Percentiles rank a stretch among this genome's conserved stretches.
Evolutionary conservation across 2,888 invertebrate genomes (phyloP).

Genomic region (Dynastes hyllus): DNA sequence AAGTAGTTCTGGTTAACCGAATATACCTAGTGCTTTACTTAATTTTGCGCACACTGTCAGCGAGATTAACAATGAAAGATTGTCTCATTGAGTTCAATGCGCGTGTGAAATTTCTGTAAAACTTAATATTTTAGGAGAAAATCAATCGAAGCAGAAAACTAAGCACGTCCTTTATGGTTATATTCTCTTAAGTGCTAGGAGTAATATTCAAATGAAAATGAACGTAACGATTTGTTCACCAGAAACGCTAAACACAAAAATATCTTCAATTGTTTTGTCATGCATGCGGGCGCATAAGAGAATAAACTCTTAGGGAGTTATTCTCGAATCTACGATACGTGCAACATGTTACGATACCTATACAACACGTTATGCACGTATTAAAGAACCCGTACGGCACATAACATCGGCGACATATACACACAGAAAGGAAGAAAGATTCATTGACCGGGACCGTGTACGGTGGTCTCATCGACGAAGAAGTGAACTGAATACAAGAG

Average conservation of each 20-base stretch:
- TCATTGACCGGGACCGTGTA: conserved; percentile 39
- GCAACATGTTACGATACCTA: conserved; percentile 3
- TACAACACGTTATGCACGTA: conserved; percentile 16
- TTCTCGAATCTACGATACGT: conserved; percentile 18
- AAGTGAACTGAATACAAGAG: conserved; percentile 28
- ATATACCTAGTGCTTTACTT: too few relatives aligned
- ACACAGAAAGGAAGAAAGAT: conserved; percentile 32
- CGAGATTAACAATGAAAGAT: too few relatives aligned
- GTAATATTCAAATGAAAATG: too few relatives aligned
- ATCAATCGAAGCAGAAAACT: too few relatives aligned
- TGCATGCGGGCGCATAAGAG: conserved; percentile 3
- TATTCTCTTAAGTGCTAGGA: too few relatives aligned
- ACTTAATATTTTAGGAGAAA: too few relatives aligned
- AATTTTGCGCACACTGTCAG: too few relatives aligned
- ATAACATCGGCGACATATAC: conserved; percentile 36
- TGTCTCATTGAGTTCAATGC: too few relatives aligned
- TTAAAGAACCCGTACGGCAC: conserved; percentile 30
- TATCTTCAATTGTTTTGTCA: conserved; percentile 26
- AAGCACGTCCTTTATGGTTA: too few relatives aligned
- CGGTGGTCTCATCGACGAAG: conserved; percentile 45
- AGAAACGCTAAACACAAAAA: background rate
- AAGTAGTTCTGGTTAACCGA: too few relatives aligned
- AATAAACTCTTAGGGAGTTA: conserved; percentile 17
- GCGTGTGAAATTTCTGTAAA: too few relatives aligned
- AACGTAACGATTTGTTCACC: too few relatives aligned